phyloP scores from a whole-genome alignment of 2,888 invertebrate genomes.

The Nymphalis polychloros region DNA sequence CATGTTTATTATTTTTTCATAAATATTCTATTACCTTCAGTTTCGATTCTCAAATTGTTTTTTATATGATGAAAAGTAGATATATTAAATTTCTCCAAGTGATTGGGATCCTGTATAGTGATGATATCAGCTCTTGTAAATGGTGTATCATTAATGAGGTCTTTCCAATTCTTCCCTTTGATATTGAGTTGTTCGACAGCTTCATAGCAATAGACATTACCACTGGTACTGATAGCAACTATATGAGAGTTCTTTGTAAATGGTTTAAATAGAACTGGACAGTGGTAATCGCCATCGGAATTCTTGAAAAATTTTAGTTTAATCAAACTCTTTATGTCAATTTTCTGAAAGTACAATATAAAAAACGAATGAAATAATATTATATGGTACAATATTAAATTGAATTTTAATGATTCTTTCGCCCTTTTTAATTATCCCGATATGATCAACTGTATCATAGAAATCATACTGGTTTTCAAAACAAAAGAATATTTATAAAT shows the following conservation, averaged over 20 bases:
- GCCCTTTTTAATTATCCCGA: no score
- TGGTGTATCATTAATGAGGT: conserved; percentile 93
- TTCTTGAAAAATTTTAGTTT: conserved; percentile 95
- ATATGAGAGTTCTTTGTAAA: conserved; percentile 97
- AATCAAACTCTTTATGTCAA: conserved; percentile 90
- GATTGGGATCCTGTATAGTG: conserved; percentile 93
- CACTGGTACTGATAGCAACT: conserved; percentile 93
- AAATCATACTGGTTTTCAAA: no score
- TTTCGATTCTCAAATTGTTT: conserved; percentile 92
- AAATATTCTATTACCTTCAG: conserved; percentile 84
- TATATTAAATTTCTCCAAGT: conserved; percentile 96
- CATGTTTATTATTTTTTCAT: neutral
- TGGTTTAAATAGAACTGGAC: conserved; percentile 95
- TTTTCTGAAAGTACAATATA: conserved; percentile 78
- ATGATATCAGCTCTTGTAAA: conserved; percentile 95
- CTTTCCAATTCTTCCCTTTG: conserved; percentile 96
- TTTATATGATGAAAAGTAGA: conserved; percentile 96
- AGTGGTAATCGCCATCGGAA: conserved; percentile 91
- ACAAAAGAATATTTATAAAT: no score
- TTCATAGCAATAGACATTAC: conserved; percentile 97
- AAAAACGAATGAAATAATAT: neutral
- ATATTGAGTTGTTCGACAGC: conserved; percentile 98
- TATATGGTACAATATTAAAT: no score
- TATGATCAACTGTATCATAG: no score
- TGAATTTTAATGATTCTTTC: no score